These are phyloP conservation scores for Lamellibrachia columna DNA, from an alignment of 2,888 invertebrate genomes.

Conservation along the genomic window DNA sequence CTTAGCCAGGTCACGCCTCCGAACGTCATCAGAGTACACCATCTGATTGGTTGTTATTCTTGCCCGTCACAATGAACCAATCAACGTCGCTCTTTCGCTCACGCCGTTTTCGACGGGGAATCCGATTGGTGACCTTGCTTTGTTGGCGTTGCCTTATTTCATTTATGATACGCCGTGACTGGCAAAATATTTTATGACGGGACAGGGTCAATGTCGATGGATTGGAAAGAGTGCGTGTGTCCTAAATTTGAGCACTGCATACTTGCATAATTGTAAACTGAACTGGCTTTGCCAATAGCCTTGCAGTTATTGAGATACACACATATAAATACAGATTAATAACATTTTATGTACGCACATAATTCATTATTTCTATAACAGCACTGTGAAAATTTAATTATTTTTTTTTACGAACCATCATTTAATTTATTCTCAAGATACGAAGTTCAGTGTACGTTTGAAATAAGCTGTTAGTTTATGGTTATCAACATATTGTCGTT, in stretches of 20 bases:
- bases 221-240: not conserved
- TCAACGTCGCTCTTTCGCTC: not conserved
- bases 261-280: not conserved
- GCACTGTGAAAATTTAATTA: not conserved
- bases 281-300: not conserved
- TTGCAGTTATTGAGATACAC: not conserved
- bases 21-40: constrained; percentile 11
- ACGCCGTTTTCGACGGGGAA: not conserved
- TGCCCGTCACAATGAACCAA: not conserved
- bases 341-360: not conserved
- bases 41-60: constrained; percentile 16
- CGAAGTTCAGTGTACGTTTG: not conserved
- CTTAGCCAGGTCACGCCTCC: constrained; percentile 9
- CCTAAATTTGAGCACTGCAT: not conserved
- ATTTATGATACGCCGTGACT: constrained; percentile 1
- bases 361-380: not conserved
- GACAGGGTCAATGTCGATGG: not conserved
- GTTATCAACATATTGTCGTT: not conserved
- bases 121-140: constrained; percentile 16
- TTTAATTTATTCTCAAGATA: too few relatives aligned
- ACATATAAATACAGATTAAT: not conserved
- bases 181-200: not conserved
- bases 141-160: not conserved
- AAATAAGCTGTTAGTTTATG: not conserved
- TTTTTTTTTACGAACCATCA: not conserved